Base-by-base conservation (phyloP, 2,888 invertebrate species). In the Tethea ocularis region DNA sequence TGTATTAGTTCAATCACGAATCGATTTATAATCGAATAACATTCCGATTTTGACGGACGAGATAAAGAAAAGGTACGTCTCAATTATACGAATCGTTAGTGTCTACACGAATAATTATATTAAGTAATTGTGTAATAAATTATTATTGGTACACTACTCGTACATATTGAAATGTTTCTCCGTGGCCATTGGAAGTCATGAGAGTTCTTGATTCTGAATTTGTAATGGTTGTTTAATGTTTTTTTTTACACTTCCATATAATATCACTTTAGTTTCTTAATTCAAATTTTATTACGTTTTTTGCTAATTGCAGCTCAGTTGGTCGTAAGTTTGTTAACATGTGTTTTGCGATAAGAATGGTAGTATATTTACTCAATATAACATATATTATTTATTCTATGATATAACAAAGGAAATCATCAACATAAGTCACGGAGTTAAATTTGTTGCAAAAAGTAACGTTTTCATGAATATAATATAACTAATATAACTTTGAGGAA, bases 1-100 rank as follows among this genome's bases (percentile, higher is more conserved):
- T 77, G 71, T 69, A 63, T 72, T 72, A 58, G 65, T 13, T 61
- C 53, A 22, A 78, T 75, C 75, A 80, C 72, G 77, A 80, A 67
- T 71, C 63, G 65, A 73, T 74, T 68, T 59, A 64, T 33, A 71
- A 67, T 68, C 64, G 60, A 63, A 66, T 67, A 68, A 68, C 69
- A 69, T 63, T 62, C 73, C 61, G 67, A 59, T 63, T 60, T 69
- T 41, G 61, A 70, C 66, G 61, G 70, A 62, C 72, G 67, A 61
- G 57, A 56, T 58, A 56, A 67, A 65, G 59, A 57, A 63, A 57
- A 69, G 53, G 61, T 65, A 74, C 69, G 71, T 77, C 80, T 75
- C 56, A 67, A 77, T 77, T 70, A 68, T 66, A 63, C 24, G 29
- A 60, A 54, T 59, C 41, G 53, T 51, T 57, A 56, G 58, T n/a